phyloP scores from a whole-genome alignment of 2,888 invertebrate genomes.

The Vandiemenella viatica region DNA sequence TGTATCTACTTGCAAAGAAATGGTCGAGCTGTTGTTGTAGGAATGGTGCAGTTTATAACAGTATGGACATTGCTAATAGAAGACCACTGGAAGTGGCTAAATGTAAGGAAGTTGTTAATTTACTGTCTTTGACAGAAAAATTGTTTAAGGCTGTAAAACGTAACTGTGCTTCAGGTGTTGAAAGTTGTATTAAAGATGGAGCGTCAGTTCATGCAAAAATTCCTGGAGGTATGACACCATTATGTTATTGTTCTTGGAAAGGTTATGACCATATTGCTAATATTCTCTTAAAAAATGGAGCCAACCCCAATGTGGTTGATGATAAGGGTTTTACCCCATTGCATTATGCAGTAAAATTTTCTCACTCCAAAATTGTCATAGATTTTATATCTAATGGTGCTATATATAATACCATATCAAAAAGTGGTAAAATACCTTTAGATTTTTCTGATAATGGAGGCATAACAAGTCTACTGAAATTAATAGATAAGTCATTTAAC shows the following conservation, averaged over 20 bases:
- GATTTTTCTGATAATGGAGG: neutral
- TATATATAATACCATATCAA: constrained; percentile 13
- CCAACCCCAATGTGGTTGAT: neutral
- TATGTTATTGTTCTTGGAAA: neutral
- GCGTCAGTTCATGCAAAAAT: neutral
- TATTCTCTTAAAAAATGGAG: constrained; percentile 2
- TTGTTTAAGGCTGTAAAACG: constrained; percentile 1
- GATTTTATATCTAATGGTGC: constrained; percentile 9
- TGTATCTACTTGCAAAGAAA: neutral
- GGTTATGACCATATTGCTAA: neutral
- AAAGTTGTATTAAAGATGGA: neutral
- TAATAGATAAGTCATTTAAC: neutral
- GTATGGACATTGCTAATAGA: neutral
- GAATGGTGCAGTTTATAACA: constrained; percentile 1
- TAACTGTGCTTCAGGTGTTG: neutral
- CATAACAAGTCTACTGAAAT: neutral
- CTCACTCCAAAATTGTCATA: constrained; percentile 1
- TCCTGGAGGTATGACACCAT: neutral
- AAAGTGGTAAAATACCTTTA: constrained; percentile 2
- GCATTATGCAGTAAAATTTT: constrained; percentile 3
- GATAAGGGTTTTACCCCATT: neutral
- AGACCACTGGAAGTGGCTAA: neutral
- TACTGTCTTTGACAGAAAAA: neutral
- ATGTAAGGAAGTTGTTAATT: neutral
- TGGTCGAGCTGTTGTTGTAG: constrained; percentile 3